A percentile compares a stretch with the other conserved stretches of the same genome.
Evolutionary conservation across 2,797 vertebrate genomes (phyloP).

Genomic region (Pachyuromys duprasi): DNA sequence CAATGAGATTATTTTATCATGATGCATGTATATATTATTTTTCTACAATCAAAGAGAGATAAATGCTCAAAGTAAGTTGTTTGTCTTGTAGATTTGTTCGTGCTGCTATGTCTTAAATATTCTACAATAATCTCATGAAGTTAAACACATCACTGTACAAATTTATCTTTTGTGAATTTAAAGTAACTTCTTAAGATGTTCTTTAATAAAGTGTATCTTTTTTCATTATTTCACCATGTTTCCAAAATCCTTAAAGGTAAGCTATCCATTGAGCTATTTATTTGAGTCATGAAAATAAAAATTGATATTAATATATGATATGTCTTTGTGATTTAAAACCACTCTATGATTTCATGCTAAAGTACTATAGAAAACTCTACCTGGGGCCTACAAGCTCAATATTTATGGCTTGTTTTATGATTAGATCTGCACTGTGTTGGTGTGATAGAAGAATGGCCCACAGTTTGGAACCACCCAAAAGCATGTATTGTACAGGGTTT

Average conservation of each 20-base stretch:
- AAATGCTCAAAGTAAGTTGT: not conserved
- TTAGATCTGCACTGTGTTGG: not conserved
- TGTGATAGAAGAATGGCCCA: no score
- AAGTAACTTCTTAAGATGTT: not conserved
- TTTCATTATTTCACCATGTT: not conserved
- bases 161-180: not conserved
- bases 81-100: not conserved
- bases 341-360: not conserved
- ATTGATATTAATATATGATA: not conserved
- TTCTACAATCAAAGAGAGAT: not conserved
- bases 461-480: no score
- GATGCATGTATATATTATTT: not conserved
- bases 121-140: not conserved
- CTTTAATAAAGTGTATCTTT: not conserved
- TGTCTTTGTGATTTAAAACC: conserved; percentile 4
- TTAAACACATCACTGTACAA: not conserved
- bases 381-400: not conserved
- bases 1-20: not conserved
- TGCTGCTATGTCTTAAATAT: not conserved
- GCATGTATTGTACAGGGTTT: not conserved
- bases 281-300: conserved; percentile 9
- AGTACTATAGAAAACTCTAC: not conserved
- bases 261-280: not conserved
- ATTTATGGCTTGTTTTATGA: no score
- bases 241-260: not conserved